Base-by-base conservation (phyloP, 64 coral and sea anemone genomes). In the Stichodactyla mertensii region DNA sequence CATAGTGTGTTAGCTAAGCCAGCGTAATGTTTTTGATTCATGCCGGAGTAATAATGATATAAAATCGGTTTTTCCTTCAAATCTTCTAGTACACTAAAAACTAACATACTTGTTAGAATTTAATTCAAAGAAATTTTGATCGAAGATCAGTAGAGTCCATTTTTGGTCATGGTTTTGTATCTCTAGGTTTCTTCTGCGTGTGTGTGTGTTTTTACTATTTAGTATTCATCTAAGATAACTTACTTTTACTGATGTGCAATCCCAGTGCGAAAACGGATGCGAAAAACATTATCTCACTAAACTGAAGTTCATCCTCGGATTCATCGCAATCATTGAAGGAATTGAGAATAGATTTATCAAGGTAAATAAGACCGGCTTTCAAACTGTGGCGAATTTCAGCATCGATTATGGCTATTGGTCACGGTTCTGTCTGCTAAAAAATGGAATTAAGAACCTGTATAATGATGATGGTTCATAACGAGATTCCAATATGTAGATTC, bases 181-280 rank as follows among this genome's bases (percentile, higher is more conserved):
- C 36, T 45, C 36, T 45, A 45, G 1, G 36, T 45, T 45, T 45
- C 36, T 45, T 45, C 36, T 45, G 36, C 36, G 36, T 45, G 36
- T 45, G 36, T 45, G 36, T 2, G 1, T 45, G 1, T 45, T 45
- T 45, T 45, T 2, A 45, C 1, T 45, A 45, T 45, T 45, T 45
- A 45, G 36, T 45, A 45, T 45, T 45, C 36, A 45, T 45, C 28
- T 31, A 9, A 66, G 62, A 66, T n/a, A 8, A 58, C 82, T 59
- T 56, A 84, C 82, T 57, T 84, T 58, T 70, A 2, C 2, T 84
- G 54, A 84, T 84, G 10, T 84, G 82, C n/a, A 60, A 16, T 22
- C 82, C 82, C 55, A 84, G 57, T 57, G 82, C 82, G 10, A 84
- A 23, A 18, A 84, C 82, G 26, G 53, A 36, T 16, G 82, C 82